Evolutionary conservation across 2,797 vertebrate genomes (phyloP).

Genomic region (Corythornis leucogaster): DNA sequence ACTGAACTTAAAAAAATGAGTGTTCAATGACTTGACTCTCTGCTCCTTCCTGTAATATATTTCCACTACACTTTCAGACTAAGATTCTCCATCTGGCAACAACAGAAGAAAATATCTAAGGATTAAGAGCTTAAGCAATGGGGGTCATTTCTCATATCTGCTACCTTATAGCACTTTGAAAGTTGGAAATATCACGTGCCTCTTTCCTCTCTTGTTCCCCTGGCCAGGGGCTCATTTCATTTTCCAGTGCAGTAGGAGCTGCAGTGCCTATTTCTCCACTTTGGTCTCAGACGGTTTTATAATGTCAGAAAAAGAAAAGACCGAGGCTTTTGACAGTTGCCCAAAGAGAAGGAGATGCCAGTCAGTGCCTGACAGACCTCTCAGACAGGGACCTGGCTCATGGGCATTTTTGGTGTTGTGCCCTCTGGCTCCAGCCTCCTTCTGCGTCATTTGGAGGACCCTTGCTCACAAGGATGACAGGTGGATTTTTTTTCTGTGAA

Average conservation of each 20-base stretch:
- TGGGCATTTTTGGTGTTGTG: background rate
- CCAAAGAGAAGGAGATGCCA: background rate
- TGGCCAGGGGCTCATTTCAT: background rate
- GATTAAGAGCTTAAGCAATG: background rate
- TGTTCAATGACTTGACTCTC: background rate
- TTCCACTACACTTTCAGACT: background rate
- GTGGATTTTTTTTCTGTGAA: background rate
- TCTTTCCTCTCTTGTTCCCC: background rate
- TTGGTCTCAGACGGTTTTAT: background rate
- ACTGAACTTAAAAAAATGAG: background rate
- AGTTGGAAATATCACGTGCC: background rate
- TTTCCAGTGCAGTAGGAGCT: background rate
- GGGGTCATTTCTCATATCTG: background rate
- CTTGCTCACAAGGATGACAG: background rate
- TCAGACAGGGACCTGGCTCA: background rate
- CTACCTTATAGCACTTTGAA: background rate
- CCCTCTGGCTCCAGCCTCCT: background rate
- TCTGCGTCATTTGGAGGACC: background rate
- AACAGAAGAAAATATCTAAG: background rate
- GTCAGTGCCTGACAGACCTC: background rate
- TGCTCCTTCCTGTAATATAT: background rate
- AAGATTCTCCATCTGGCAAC: background rate
- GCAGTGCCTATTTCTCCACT: background rate
- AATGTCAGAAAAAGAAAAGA: background rate
- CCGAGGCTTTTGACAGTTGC: fast-evolving